Evolutionary conservation across 2,113 vertebrate species (phyloP), one percentile per base, ranked within the genome.

Genomic region (Indicator indicator): DNA sequence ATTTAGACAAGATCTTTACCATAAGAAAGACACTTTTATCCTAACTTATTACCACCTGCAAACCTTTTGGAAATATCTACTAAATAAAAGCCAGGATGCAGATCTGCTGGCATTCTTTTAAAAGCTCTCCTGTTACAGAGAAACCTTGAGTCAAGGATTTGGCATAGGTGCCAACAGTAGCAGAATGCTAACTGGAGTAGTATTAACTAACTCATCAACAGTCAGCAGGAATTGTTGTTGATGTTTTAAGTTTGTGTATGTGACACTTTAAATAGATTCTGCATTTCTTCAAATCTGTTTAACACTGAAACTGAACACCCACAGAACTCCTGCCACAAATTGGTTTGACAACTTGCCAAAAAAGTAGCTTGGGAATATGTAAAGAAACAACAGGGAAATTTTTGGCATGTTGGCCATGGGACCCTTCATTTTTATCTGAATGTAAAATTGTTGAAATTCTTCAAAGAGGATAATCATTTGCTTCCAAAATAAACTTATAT

Each of bases 171-270:
- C 42, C 80, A 90, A 46, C 26, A 74, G 86, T 17, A 88, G 80
- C 32, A 83, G 65, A 90, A 88, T 42, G 56, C 33, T 75, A 71
- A 76, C 28, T 77, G 24, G 23, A 79, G 58, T 54, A 86, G 48
- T 28, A 78, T 72, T 86, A 91, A 95, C 68, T 86, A 91, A 95
- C 68, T 93, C 72, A 71, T 65, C 60, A 83, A 72, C 50, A 93
- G 70, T 65, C 88, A 77, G 89, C 42, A 88, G 48, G 52, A 89
- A 71, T 55, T 55, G 55, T 10, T 74, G 12, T 56, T 63, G 59
- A 54, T 75, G 58, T 62, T 75, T 75, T 48, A 48, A 71, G 42
- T 77, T 56, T 86, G 42, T 65, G 28, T 3, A 5, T 54, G 27
- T 12, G 32, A 40, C 38, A 67, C 55, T 80, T n/a, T 33, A 74